phyloP scores from a whole-genome alignment of 53 echinoderm and acorn worm species.

The Henricia sp. region DNA sequence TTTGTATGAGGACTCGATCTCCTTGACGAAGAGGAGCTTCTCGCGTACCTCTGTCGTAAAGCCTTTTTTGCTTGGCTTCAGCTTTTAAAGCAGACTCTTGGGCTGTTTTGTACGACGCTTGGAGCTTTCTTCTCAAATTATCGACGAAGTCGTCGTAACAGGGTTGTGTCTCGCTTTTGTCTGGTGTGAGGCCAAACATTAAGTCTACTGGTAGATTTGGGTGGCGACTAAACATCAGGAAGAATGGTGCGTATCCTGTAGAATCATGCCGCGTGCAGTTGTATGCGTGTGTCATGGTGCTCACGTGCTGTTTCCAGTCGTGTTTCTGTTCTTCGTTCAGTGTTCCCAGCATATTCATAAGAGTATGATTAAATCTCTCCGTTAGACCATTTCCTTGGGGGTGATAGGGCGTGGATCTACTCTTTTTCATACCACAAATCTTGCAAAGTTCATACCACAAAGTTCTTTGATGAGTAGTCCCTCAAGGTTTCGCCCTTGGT shows the following conservation, averaged over 20 bases:
- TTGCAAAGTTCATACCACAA: too few relatives aligned
- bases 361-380: conserved; percentile 47
- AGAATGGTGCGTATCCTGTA: conserved; percentile 36
- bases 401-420: conserved; percentile 13
- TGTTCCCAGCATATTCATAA: conserved; percentile 50
- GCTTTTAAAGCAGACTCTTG: neutral
- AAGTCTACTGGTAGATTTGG: conserved; percentile 27
- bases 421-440: conserved; percentile 27
- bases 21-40: conserved; percentile 5
- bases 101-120: conserved; percentile 3
- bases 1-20: conserved; percentile 17
- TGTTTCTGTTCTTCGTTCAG: conserved; percentile 9
- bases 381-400: conserved; percentile 43
- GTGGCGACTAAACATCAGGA: conserved; percentile 44
- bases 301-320: conserved; percentile 30
- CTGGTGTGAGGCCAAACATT: conserved; percentile 11
- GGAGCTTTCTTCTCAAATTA: neutral
- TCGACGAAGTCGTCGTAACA: conserved; percentile 20
- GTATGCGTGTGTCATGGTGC: conserved; percentile 31
- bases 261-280: conserved; percentile 34
- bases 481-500: conserved; percentile 59
- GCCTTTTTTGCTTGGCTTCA: neutral
- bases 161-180: neutral
- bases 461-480: conserved; percentile 11
- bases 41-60: neutral